Base-by-base conservation (phyloP, 2,888 invertebrate genomes). In the Patella pellucida region DNA sequence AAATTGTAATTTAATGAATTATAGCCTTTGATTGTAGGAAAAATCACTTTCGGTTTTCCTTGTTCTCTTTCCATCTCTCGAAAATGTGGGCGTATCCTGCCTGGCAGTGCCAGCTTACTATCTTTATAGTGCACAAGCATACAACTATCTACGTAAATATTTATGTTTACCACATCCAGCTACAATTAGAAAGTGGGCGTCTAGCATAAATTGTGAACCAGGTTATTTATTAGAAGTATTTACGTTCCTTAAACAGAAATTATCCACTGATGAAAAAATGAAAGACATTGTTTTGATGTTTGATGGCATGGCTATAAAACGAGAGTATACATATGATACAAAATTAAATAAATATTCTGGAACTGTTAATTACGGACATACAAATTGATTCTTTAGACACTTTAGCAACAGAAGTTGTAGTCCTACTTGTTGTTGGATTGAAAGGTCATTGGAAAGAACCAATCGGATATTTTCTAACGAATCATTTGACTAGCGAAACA, bases 151-250 rank as follows among this genome's bases (percentile, higher is more conserved):
- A n/a, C 16, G 72, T 16, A 54, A 72, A 62, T 72, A 3, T 50
- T 62, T 72, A 56, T 16, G 14, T 72, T 41, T 72, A n/a, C 62
- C 72, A 19, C 72, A 72, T 50, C 67, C 72, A 27, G 15, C n/a
- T 11, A 72, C 72, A 14, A 72, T 72, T 3, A 19, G 72, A 23
- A 72, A 72, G 62, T 72, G 72, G 72, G 72, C 72, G 11, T 72
- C 72, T 56, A 56, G 56, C 12, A 54, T 54, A n/a, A 54, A 72
- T 31, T 72, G 62, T 62, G 62, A 62, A 56, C 72, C 72, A 5
- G 72, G 72, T 16, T 72, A 56, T 41, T 27, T 72, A 23, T 27
- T 11, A 27, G 72, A 72, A 50, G 72, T 72, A 3, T 72, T 72
- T 56, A 62, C 41, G 2, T 56, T 62, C 16, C 41, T 72, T 19